These are phyloP conservation scores for Perca fluviatilis DNA, from an alignment of 2,113 vertebrate genomes.

Conservation along the genomic window DNA sequence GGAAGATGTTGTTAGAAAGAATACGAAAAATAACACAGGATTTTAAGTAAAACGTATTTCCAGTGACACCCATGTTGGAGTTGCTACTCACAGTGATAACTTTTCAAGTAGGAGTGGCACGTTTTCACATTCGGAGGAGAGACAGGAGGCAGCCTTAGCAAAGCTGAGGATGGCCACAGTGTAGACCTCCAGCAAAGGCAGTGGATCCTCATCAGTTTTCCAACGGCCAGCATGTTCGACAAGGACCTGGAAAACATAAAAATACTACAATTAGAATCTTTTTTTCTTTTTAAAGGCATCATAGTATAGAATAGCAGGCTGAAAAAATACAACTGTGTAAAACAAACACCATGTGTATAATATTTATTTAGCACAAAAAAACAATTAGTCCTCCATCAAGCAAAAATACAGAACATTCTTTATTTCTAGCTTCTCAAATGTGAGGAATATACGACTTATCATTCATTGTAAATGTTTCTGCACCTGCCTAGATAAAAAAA, in stretches of 20 bases:
- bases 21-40: background rate
- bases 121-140: conserved; percentile 97
- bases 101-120: conserved; percentile 97
- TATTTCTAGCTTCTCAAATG: background rate
- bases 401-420: background rate
- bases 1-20: background rate
- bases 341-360: background rate
- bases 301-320: background rate
- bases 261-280: conserved; percentile 20
- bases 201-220: conserved; percentile 95
- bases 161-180: conserved; percentile 96
- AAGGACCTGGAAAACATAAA: conserved; percentile 86
- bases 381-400: background rate
- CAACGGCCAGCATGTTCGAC: conserved; percentile 96
- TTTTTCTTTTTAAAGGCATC: background rate
- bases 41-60: background rate
- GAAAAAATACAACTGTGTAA: background rate
- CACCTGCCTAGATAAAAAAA: background rate
- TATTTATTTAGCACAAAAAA: background rate
- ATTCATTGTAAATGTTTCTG: background rate
- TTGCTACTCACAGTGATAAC: conserved; percentile 94
- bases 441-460: background rate
- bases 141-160: conserved; percentile 92
- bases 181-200: conserved; percentile 96
- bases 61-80: background rate